Percentiles rank a stretch among this genome's conserved stretches.
Conservation (phyloP, 2,113 vertebrate genomes). For the Porphyrio hochstetteri region DNA sequence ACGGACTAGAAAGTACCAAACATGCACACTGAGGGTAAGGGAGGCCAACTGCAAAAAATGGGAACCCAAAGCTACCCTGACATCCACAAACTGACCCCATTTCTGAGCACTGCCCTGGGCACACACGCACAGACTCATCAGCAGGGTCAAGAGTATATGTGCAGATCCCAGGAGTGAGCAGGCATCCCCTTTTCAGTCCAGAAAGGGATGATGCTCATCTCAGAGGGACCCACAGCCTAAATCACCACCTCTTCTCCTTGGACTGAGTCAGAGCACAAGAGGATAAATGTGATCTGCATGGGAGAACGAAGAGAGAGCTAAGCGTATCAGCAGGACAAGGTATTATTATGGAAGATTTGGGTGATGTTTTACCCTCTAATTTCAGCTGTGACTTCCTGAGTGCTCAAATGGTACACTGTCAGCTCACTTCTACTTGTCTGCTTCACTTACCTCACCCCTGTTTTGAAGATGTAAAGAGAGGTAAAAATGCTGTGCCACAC, state of each 20-base stretch:
- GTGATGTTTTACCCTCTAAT: neutral
- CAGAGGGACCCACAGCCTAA: neutral
- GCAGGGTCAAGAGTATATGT: neutral
- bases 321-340: neutral
- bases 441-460: neutral
- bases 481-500: neutral
- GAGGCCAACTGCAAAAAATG: neutral
- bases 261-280: neutral
- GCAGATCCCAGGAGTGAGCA: neutral
- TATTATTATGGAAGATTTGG: neutral
- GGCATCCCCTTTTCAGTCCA: neutral
- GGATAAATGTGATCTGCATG: neutral
- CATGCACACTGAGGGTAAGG: neutral
- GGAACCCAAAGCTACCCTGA: neutral
- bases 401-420: neutral
- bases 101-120: neutral
- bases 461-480: neutral
- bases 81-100: accelerated
- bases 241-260: neutral
- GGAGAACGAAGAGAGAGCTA: neutral
- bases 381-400: neutral
- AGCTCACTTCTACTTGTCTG: neutral
- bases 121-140: accelerated
- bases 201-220: neutral
- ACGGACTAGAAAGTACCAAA: neutral